Conservation (phyloP, 53 echinoderm and acorn worm species). For the Temnopleurus reevesii region DNA sequence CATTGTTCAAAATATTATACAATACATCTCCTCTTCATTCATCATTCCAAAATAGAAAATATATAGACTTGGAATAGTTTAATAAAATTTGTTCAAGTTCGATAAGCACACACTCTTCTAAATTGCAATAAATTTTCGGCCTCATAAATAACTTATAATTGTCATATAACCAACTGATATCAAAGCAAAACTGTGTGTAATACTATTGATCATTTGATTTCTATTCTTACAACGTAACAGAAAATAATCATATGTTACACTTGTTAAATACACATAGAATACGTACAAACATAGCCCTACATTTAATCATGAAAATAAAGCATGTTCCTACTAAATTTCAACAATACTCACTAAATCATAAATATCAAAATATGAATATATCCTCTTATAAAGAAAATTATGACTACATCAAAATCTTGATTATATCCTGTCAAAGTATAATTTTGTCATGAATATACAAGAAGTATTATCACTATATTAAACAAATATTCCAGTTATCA, state of each 20-base stretch:
- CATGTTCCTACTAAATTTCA: too few species aligned
- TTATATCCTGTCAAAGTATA: too few species aligned
- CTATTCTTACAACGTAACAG: background rate
- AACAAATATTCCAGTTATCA: too few species aligned
- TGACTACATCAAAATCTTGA: too few species aligned
- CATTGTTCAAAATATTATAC: conserved; percentile 6
- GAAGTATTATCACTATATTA: too few species aligned
- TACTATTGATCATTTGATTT: background rate
- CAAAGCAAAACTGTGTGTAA: background rate
- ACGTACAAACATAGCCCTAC: too few species aligned
- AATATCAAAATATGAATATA: too few species aligned
- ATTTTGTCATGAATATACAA: too few species aligned
- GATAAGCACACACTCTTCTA: conserved; percentile 34
- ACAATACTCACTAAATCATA: too few species aligned
- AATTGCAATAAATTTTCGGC: background rate
- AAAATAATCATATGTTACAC: background rate
- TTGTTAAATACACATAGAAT: background rate
- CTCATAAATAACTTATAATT: background rate
- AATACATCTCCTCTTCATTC: background rate
- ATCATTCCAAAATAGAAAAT: conserved; percentile 26
- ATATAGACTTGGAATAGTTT: conserved; percentile 13
- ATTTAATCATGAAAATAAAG: too few species aligned
- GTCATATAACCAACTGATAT: background rate
- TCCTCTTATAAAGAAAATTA: too few species aligned
- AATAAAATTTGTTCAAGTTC: conserved; percentile 17